Evolutionary conservation across 2,113 vertebrate genomes (phyloP), one percentile per base, ranked within the genome.

Genomic region (Alouatta palliata): DNA sequence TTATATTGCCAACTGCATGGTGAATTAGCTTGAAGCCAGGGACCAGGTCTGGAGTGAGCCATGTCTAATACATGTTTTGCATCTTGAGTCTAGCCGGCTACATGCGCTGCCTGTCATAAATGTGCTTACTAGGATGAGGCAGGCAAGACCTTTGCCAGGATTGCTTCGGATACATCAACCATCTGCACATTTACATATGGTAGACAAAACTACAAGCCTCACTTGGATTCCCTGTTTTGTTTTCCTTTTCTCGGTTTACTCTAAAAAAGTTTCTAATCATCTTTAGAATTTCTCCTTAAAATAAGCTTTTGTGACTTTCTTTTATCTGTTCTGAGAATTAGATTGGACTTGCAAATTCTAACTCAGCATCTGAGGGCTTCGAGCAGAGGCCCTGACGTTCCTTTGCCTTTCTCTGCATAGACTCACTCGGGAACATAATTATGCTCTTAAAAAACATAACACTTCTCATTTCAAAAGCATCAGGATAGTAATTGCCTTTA

Each of bases 131-230:
- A 37, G 45, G 49, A 14, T 56, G 1, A 1, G 0, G 21, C 61
- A 0, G 0, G 7, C 21, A 2, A 3, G 20, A 16, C 13, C 10
- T 49, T 30, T 3, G 1, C 16, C 16, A 52, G 76, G 58, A 85
- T 3, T 23, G 49, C 85, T 64, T 43, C 2, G 1, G 23, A 10
- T 8, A 0, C 0, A 2, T 19, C 56, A 54, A 2, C 19, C 2
- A 0, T 27, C 77, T 12, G 20, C 17, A 52, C 4, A 0, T 7
- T n/a, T 10, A 25, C 16, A 1, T 0, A 3, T 0, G 11, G 14
- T 3, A 21, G 49, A 11, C 71, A 58, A 25, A 37, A 43, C 58
- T 43, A 32, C n/a, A 49, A 71, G 25, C 10, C 49, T 43, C 35
- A 9, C 20, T 43, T 75, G 25, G 14, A 79, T 68, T 84, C 61